Evolutionary conservation across 2,888 invertebrate species (phyloP).

Genomic region (Agrotis clavis): DNA sequence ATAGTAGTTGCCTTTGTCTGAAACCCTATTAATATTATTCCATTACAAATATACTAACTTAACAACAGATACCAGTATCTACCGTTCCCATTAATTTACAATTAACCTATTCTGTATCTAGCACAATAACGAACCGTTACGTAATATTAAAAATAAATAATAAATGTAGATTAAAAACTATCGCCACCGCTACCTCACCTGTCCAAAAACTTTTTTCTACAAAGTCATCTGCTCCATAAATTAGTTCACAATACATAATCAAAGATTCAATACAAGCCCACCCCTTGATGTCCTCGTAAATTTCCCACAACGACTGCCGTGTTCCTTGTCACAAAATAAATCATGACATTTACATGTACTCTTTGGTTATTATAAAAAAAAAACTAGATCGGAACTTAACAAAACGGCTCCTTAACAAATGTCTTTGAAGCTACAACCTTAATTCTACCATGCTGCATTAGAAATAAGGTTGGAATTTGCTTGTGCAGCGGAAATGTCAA

Average conservation of each 20-base stretch:
- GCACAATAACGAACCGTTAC: slow-evolving; percentile 48
- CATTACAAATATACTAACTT: slow-evolving; percentile 16
- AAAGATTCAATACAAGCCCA: slow-evolving; percentile 76
- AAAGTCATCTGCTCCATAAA: slow-evolving; percentile 72
- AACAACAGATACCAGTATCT: not conserved
- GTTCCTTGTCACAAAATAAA: slow-evolving; percentile 89
- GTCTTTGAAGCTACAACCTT: slow-evolving; percentile 42
- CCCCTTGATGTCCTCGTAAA: slow-evolving; percentile 87
- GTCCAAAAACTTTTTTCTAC: slow-evolving; percentile 55
- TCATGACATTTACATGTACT: slow-evolving; percentile 83
- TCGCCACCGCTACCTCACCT: slow-evolving; percentile 58
- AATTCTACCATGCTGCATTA: slow-evolving; percentile 36
- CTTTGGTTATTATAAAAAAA: slow-evolving; percentile 69
- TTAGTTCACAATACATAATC: slow-evolving; percentile 78
- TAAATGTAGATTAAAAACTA: slow-evolving; percentile 59
- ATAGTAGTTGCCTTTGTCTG: slow-evolving; percentile 16
- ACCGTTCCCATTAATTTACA: slow-evolving; percentile 23
- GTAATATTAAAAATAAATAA: slow-evolving; percentile 33
- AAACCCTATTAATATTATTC: slow-evolving; percentile 25
- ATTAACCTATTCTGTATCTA: slow-evolving; percentile 28
- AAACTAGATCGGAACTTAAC: slow-evolving; percentile 82
- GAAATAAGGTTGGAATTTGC: slow-evolving; percentile 49
- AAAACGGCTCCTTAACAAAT: slow-evolving; percentile 65
- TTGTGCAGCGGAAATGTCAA: slow-evolving; percentile 5
- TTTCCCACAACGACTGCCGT: slow-evolving; percentile 86